Evolutionary conservation across 2,797 vertebrate genomes (phyloP).

Genomic region (Oreochromis grahami): DNA sequence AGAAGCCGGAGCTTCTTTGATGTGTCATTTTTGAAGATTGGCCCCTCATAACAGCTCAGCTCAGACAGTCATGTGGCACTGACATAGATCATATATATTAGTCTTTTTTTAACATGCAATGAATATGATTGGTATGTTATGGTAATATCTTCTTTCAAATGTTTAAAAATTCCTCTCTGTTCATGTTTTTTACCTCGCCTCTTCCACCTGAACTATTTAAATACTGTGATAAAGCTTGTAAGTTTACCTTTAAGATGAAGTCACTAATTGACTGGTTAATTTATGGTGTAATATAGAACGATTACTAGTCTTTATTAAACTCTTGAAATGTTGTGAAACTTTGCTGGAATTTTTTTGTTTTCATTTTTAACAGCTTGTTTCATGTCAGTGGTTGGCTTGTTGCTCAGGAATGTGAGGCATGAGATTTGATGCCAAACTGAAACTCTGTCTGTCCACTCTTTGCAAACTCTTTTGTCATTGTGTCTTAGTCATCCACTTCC

Average conservation of each 20-base stretch:
- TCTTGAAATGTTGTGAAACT: neutral
- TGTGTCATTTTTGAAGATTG: neutral
- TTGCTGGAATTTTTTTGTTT: neutral
- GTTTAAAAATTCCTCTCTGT: neutral
- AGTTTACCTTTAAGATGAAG: neutral
- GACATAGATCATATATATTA: neutral
- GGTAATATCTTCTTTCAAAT: neutral
- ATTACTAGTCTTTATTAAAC: neutral
- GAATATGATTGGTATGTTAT: neutral
- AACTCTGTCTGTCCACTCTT: neutral
- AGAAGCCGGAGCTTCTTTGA: slow-evolving; percentile 2
- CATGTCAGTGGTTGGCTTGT: neutral
- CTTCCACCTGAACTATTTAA: neutral
- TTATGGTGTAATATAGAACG: too few species aligned
- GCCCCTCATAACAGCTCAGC: neutral
- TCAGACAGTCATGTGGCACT: neutral
- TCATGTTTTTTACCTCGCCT: neutral
- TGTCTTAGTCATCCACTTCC: neutral
- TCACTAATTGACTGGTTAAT: neutral
- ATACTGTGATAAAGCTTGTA: neutral
- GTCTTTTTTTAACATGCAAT: neutral
- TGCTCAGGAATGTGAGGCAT: neutral
- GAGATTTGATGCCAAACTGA: neutral
- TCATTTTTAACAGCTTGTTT: neutral
- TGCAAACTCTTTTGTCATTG: neutral